Base-by-base conservation (phyloP, 2,797 vertebrate species). In the Macrochelys suwanniensis region DNA sequence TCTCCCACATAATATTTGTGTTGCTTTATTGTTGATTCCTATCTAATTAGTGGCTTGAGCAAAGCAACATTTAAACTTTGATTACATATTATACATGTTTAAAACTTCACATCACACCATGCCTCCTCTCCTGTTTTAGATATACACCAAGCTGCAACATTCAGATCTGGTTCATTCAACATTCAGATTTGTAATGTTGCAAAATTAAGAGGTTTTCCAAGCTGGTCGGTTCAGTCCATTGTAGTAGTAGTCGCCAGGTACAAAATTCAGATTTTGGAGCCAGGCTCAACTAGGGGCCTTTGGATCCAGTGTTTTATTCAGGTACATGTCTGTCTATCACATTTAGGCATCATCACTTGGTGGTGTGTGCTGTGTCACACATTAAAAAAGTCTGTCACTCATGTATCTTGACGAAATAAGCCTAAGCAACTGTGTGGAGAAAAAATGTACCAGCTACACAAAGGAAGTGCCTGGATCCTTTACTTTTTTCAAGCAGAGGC, bases 201-300 rank as follows among this genome's bases (percentile, higher is more conserved):
- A 42, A 88, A 83, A 77, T 21, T 11, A 4, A 68, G n/a, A 19
- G 65, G 65, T 31, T 6, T 50, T 49, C 21, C n/a, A 56, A 53
- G 26, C 47, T 71, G 77, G 54, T 83, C 57, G 56, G n/a, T 56
- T 89, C n/a, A 42, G 0, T 0, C 42, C 37, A 26, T 37, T 87
- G 31, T 57, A 74, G 57, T 68, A 78, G 78, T 42, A 68, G n/a
- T 37, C 4, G 61, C n/a, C n/a, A 68, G 61, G 13, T 68, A 42
- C n/a, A 42, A 23, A 37, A 42, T 42, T 71, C 11, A 68, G 56
- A 54, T 71, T 61, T 42, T 47, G 7, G 85, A 83, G 57, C 65
- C 80, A 25, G 76, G 6, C 5, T 71, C 68, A 25, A 37, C 5
- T 37, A 42, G n/a, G 21, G 21, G n/a, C 19, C 37, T 68, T 68